These are phyloP conservation scores for Holotrichia oblita DNA, from an alignment of 1,140 invertebrate genomes.

Conservation along the genomic window DNA sequence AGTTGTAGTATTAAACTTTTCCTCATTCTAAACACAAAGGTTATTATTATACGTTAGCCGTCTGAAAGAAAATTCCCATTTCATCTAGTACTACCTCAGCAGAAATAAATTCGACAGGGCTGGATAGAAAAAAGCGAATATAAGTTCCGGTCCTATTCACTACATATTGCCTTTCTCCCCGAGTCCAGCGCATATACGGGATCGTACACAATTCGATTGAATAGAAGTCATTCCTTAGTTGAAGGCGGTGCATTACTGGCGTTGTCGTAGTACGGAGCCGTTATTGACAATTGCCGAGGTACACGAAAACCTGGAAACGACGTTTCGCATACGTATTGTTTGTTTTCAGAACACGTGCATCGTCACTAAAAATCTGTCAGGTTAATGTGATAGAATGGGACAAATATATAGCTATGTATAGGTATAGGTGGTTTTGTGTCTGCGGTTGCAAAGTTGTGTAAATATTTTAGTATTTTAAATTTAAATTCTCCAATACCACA, in stretches of 20 bases:
- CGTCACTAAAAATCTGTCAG: conserved; percentile 17
- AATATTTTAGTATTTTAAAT: too few relatives aligned
- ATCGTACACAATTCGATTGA: conserved; percentile 15
- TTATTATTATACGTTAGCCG: background rate
- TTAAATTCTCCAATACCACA: too few relatives aligned
- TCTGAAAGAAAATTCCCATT: background rate
- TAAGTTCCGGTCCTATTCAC: background rate
- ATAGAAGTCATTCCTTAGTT: conserved; percentile 19
- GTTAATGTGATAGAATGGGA: background rate
- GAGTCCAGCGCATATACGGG: background rate
- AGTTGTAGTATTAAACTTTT: too few relatives aligned
- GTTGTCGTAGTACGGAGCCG: background rate
- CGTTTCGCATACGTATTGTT: conserved; percentile 22
- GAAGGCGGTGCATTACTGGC: conserved; percentile 19
- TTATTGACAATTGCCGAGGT: conserved; percentile 13
- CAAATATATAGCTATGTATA: conserved; percentile 2
- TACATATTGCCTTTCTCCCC: background rate
- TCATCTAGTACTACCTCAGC: background rate
- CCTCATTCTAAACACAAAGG: too few relatives aligned
- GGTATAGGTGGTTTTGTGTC: background rate
- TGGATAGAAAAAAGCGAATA: background rate
- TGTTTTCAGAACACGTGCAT: conserved; percentile 31
- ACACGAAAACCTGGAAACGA: conserved; percentile 2
- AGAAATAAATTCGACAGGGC: background rate
- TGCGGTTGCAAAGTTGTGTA: too few relatives aligned